Evolutionary conservation across 2,797 vertebrate species (phyloP), one percentile per base, ranked within the genome.

Genomic region (Ctenopoma kingsleyae): DNA sequence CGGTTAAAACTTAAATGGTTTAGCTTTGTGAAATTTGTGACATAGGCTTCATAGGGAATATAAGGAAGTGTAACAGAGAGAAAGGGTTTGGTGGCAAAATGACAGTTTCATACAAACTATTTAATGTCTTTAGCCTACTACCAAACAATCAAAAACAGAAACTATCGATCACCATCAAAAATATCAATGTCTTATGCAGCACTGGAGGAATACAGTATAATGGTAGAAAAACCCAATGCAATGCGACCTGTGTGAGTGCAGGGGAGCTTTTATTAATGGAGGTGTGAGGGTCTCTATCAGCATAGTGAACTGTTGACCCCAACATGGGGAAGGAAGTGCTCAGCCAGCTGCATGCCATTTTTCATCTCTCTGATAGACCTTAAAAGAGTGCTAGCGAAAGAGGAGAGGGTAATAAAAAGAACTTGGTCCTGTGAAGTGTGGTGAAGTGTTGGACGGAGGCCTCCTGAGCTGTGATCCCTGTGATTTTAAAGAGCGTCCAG

Each of bases 301-400:
- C 89, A 81, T 75, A 41, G 71, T 89, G 90, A 93, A 93, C 93
- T 86, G 74, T 13, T 94, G 93, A 93, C 92, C 92, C 87, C 20
- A 32, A 76, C 77, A 74, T 76, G 75, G 62, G 82, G 85, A 86
- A 91, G 87, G 88, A 91, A 92, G 86, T 90, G 73, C 87, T 86
- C 53, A 17, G 80, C 87, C 86, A 89, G 84, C 86, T 90, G 84
- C 84, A 67, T 4, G 77, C 76, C 87, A 93, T 95, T 93, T 93
- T 91, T 94, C 94, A 93, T 92, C 82, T 80, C 83, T 82, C 82
- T 77, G 79, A 86, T 85, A 75, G 84, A 84, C 64, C 76, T 83
- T 80, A 83, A 76, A 72, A 81, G 67, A 88, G 68, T 71, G 52
- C 55, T 22, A 55, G 46, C 54, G 43, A 32, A n/a, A 23, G 41